These are phyloP conservation scores for Sclerurus mexicanus DNA, from an alignment of 2,113 vertebrate genomes.

Conservation along the genomic window DNA sequence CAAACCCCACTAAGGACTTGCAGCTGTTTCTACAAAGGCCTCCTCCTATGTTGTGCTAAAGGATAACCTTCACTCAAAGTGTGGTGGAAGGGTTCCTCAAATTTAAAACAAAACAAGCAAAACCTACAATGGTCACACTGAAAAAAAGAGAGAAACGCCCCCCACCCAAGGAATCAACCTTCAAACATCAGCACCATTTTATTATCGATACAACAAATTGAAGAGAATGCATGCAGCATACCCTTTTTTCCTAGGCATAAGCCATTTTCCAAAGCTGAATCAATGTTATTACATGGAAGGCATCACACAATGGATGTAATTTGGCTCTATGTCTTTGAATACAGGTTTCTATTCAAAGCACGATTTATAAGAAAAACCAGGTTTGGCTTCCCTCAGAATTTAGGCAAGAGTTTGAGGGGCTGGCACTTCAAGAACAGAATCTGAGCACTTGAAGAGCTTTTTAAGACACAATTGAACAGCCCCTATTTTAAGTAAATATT, in stretches of 20 bases:
- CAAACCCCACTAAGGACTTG: neutral
- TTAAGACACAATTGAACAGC: neutral
- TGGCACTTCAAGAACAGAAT: neutral
- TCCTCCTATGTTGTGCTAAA: neutral
- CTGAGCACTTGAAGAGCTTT: neutral
- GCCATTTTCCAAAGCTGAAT: neutral
- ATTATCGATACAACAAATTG: neutral
- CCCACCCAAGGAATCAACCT: neutral
- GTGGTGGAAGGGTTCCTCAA: neutral
- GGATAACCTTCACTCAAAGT: neutral
- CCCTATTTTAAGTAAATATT: neutral
- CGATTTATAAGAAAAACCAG: neutral
- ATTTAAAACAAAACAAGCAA: neutral
- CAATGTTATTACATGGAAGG: neutral
- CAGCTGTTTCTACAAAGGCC: neutral
- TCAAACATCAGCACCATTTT: neutral
- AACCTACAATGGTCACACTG: neutral
- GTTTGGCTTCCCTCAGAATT: neutral
- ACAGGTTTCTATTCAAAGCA: neutral
- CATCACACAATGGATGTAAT: neutral
- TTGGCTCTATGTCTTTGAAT: neutral
- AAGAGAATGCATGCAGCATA: neutral
- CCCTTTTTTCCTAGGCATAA: neutral
- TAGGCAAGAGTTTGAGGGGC: neutral
- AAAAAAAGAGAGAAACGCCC: accelerated